Conservation (phyloP, 2,113 vertebrate species). For the Semnornis frantzii region DNA sequence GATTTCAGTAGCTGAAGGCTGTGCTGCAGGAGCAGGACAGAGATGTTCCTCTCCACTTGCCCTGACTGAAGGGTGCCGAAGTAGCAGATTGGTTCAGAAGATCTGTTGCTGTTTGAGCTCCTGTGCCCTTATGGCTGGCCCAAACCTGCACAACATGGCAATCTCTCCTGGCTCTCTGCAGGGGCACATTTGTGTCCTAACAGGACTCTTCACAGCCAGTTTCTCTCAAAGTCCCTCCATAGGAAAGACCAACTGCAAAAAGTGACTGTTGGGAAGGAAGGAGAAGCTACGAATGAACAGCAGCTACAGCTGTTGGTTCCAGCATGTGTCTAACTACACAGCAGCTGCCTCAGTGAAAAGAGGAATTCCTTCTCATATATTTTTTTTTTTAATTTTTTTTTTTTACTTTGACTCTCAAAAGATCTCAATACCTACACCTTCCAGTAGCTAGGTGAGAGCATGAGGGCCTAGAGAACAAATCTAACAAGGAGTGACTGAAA, state of each 20-base stretch:
- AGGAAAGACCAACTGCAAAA: background rate
- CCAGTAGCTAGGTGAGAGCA: background rate
- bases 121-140: background rate
- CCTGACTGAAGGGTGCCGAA: background rate
- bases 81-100: background rate
- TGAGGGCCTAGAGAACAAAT: background rate
- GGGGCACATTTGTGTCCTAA: background rate
- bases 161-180: background rate
- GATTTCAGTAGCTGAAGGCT: background rate
- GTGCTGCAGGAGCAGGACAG: background rate
- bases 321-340: background rate
- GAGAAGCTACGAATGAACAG: background rate
- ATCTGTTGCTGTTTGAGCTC: background rate
- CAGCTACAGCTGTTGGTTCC: background rate
- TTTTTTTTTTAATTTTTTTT: background rate
- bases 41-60: background rate
- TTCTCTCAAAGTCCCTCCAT: background rate
- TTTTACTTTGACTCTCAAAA: background rate
- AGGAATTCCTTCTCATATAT: background rate
- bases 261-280: background rate
- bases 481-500: no score
- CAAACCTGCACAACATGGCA: accelerated
- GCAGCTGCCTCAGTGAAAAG: background rate
- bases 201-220: background rate
- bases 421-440: background rate